A percentile compares a stretch with the other conserved stretches of the same genome.
phyloP scores from a whole-genome alignment of 2,113 vertebrate genomes.

The Glaucidium brasilianum region DNA sequence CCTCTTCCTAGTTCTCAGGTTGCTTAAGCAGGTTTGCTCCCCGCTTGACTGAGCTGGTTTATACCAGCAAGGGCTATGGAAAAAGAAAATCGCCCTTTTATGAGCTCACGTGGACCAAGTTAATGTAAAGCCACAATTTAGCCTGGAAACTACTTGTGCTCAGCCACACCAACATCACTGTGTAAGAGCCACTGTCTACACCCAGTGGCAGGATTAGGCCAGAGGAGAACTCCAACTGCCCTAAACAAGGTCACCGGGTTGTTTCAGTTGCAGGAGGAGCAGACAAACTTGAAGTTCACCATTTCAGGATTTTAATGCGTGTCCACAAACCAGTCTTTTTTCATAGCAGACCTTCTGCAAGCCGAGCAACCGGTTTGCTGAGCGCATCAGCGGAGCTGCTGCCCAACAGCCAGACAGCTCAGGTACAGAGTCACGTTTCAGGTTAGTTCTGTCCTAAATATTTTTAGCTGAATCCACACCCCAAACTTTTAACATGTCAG shows the following conservation, averaged over 20 bases:
- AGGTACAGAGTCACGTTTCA: not conserved
- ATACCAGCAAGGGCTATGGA: not conserved
- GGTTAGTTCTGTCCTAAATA: not conserved
- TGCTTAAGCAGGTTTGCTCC: not conserved
- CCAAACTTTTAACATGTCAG: fast-evolving
- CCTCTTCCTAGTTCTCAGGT: not conserved
- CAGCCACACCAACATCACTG: not conserved
- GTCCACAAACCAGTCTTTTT: not conserved
- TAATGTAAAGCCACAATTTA: not conserved
- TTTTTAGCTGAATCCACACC: not conserved
- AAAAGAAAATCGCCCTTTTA: not conserved
- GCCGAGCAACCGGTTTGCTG: not conserved
- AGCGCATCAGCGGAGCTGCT: not conserved
- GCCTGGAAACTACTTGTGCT: not conserved
- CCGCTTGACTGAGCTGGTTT: not conserved
- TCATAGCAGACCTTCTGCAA: not conserved
- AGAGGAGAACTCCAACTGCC: not conserved
- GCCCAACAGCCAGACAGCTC: not conserved
- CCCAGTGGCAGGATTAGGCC: not conserved
- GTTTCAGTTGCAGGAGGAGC: not conserved
- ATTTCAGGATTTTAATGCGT: not conserved
- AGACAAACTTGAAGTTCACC: not conserved
- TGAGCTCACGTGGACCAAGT: not conserved
- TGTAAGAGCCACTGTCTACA: not conserved
- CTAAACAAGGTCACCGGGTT: not conserved